A percentile compares a stretch with the other conserved stretches of the same genome.
These are phyloP conservation scores for Hermetia illucens DNA, from an alignment of 1,140 invertebrate species.

Conservation along the genomic window DNA sequence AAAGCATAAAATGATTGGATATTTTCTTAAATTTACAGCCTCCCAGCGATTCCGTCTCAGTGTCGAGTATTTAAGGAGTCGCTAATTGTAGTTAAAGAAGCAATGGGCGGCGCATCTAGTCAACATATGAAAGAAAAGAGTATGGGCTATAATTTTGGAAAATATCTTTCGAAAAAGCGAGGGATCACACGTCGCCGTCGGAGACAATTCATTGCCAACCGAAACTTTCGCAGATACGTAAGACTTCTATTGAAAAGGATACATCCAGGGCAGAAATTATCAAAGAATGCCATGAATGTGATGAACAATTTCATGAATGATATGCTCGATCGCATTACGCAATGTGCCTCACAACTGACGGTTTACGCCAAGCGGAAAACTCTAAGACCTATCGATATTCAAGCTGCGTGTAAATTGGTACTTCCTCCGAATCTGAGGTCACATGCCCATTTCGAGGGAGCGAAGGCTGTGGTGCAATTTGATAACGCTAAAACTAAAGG, in stretches of 20 bases:
- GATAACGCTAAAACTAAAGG: not conserved
- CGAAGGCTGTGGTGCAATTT: slow-evolving; percentile 18
- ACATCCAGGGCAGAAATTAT: slow-evolving; percentile 36
- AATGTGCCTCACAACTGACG: slow-evolving; percentile 34
- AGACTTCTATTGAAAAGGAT: slow-evolving; percentile 1
- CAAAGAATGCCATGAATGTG: slow-evolving; percentile 35
- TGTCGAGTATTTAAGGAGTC: no score
- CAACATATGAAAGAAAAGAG: no score
- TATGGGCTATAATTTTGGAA: not conserved
- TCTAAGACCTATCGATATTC: slow-evolving; percentile 43
- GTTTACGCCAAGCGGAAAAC: slow-evolving; percentile 39
- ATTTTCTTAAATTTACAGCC: no score
- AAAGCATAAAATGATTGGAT: no score
- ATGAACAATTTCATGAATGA: slow-evolving; percentile 39
- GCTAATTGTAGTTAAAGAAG: no score
- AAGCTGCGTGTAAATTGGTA: slow-evolving; percentile 44
- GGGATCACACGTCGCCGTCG: not conserved
- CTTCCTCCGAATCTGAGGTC: slow-evolving; percentile 42
- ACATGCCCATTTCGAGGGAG: slow-evolving; percentile 17
- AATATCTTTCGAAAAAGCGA: not conserved
- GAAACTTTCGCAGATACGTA: not conserved
- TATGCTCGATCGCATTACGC: slow-evolving; percentile 37
- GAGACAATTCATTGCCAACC: not conserved
- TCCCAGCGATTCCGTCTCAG: no score
- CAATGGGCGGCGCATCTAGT: no score